Conservation (phyloP, 1,140 invertebrate species). For the Vanessa atalanta region DNA sequence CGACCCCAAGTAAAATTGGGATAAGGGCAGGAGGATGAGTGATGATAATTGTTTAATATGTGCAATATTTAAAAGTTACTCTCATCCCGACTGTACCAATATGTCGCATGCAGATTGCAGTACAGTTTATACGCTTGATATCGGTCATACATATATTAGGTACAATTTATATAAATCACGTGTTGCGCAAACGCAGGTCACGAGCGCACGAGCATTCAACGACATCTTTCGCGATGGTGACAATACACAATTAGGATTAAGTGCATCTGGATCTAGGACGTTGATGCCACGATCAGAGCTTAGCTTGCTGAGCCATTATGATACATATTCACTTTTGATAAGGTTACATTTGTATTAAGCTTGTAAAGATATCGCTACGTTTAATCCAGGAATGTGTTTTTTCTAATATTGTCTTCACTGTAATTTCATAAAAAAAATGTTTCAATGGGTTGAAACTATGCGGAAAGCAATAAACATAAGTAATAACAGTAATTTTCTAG, state of each 20-base stretch:
- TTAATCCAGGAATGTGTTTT: background rate
- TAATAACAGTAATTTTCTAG: background rate
- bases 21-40: too few species aligned
- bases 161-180: slow-evolving; percentile 66
- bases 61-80: background rate
- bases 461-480: background rate
- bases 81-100: slow-evolving; percentile 22
- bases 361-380: background rate
- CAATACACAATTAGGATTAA: slow-evolving; percentile 62
- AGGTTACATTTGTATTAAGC: background rate
- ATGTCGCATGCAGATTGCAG: slow-evolving; percentile 33
- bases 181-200: slow-evolving; percentile 57
- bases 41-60: too few species aligned
- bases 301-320: background rate
- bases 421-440: background rate
- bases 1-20: too few species aligned
- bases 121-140: slow-evolving; percentile 62
- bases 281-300: background rate
- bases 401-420: background rate
- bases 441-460: background rate
- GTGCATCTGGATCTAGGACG: slow-evolving; percentile 40
- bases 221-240: slow-evolving; percentile 45
- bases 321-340: background rate
- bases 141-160: slow-evolving; percentile 51
- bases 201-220: slow-evolving; percentile 54